These are phyloP conservation scores for Schizopygopsis malacanthus DNA, from an alignment of 2,797 vertebrate species.

Conservation along the genomic window DNA sequence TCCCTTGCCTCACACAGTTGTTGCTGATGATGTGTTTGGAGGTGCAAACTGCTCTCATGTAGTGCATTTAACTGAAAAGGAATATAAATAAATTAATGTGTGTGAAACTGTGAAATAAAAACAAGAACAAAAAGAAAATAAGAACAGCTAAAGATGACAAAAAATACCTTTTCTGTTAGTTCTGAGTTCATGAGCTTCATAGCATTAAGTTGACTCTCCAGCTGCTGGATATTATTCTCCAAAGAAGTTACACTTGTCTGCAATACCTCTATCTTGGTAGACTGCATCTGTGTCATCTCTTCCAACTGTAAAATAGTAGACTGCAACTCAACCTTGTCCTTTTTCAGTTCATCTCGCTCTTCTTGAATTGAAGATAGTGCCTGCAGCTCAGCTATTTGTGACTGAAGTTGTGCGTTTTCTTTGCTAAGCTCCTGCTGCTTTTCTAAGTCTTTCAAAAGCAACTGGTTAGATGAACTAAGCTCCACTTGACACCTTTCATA, in stretches of 20 bases:
- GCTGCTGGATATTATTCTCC: slow-evolving; percentile 69
- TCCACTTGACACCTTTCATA: slow-evolving; percentile 66
- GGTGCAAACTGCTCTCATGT: slow-evolving; percentile 53
- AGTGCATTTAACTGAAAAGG: slow-evolving; percentile 71
- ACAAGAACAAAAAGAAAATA: background rate
- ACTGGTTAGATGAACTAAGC: slow-evolving; percentile 63
- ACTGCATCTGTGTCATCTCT: background rate
- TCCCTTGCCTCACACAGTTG: slow-evolving; percentile 55
- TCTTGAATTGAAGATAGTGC: slow-evolving; percentile 63
- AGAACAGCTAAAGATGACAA: background rate
- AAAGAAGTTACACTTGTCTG: slow-evolving; percentile 61
- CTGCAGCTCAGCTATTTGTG: slow-evolving; percentile 68
- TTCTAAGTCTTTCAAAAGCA: slow-evolving; percentile 67
- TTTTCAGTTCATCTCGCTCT: slow-evolving; percentile 70
- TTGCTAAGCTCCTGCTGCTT: slow-evolving; percentile 65
- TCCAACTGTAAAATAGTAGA: slow-evolving; percentile 46
- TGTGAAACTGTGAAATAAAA: background rate
- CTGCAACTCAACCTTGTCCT: slow-evolving; percentile 67
- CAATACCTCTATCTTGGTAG: slow-evolving; percentile 58
- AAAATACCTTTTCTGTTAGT: slow-evolving; percentile 80
- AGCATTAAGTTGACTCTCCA: slow-evolving; percentile 75
- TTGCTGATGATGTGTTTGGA: slow-evolving; percentile 67
- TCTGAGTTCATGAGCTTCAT: slow-evolving; percentile 67
- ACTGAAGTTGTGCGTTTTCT: slow-evolving; percentile 72
- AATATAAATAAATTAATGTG: background rate